Percentiles rank a stretch among this genome's conserved stretches.
Evolutionary conservation across 2,888 invertebrate genomes (phyloP).

Genomic region (Phragmatobia fuliginosa): DNA sequence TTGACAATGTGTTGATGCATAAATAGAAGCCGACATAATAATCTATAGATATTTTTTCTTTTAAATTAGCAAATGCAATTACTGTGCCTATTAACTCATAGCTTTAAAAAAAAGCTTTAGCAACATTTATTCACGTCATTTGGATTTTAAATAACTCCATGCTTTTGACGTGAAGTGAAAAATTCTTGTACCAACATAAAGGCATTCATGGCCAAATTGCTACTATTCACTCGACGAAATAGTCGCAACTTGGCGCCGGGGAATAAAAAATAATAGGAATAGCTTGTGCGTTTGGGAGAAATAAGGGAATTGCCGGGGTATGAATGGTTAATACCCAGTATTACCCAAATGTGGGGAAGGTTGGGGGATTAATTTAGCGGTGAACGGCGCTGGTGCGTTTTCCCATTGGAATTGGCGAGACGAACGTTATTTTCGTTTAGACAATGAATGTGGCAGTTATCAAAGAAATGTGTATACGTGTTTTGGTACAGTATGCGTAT

Average conservation of each 20-base stretch:
- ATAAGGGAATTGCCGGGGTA: slow-evolving; percentile 77
- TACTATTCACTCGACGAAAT: slow-evolving; percentile 42
- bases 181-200: slow-evolving; percentile 23
- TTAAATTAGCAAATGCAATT: neutral
- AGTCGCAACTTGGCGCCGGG: slow-evolving; percentile 32
- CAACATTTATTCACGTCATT: slow-evolving; percentile 14
- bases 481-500: slow-evolving; percentile 22
- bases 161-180: slow-evolving; percentile 31
- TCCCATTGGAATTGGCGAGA: slow-evolving; percentile 56
- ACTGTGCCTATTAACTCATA: slow-evolving; percentile 1
- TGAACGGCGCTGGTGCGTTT: slow-evolving; percentile 55
- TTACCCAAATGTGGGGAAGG: slow-evolving; percentile 69
- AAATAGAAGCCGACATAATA: too few species aligned
- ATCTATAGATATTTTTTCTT: too few species aligned
- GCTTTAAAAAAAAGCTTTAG: slow-evolving; percentile 7
- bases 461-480: slow-evolving; percentile 35
- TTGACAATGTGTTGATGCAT: neutral
- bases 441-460: slow-evolving; percentile 41
- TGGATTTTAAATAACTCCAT: slow-evolving; percentile 13
- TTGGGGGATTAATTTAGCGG: slow-evolving; percentile 71
- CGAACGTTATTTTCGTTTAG: slow-evolving; percentile 41
- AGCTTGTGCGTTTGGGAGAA: slow-evolving; percentile 65
- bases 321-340: slow-evolving; percentile 80
- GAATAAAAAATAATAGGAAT: slow-evolving; percentile 56
- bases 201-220: slow-evolving; percentile 36